phyloP scores from a whole-genome alignment of 2,888 invertebrate species.

The Leptinotarsa juncta region DNA sequence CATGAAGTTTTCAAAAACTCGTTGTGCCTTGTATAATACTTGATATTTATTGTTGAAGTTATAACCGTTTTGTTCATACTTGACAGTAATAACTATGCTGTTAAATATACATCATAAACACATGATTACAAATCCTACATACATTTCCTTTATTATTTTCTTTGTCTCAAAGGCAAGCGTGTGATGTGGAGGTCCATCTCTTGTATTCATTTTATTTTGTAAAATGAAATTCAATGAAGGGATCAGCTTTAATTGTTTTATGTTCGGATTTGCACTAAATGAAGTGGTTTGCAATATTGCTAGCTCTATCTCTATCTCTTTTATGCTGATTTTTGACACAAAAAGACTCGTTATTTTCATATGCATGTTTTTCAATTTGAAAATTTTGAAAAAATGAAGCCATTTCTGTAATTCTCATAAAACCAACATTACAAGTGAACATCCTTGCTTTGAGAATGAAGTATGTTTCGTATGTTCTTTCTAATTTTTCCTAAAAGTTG shows the following conservation, averaged over 20 bases:
- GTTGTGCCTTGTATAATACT: too few relatives aligned
- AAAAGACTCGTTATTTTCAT: constrained; percentile 47
- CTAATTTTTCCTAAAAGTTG: too few relatives aligned
- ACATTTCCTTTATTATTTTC: constrained; percentile 37
- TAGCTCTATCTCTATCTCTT: constrained; percentile 62
- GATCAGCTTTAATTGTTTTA: constrained; percentile 62
- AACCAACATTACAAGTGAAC: too few relatives aligned
- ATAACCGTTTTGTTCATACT: too few relatives aligned
- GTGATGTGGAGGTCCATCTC: constrained; percentile 55
- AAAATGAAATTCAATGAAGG: constrained; percentile 53
- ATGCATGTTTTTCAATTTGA: constrained; percentile 33
- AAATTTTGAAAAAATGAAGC: neutral
- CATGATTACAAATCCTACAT: constrained; percentile 6
- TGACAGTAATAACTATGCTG: too few relatives aligned
- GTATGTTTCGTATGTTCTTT: too few relatives aligned
- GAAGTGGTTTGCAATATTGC: constrained; percentile 58
- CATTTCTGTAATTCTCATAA: too few relatives aligned
- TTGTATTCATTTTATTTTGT: constrained; percentile 39
- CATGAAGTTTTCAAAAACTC: too few relatives aligned
- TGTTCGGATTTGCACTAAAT: constrained; percentile 62
- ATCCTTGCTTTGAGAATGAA: too few relatives aligned
- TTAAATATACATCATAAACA: constrained; percentile 14
- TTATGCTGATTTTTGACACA: constrained; percentile 60
- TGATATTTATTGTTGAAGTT: too few relatives aligned
- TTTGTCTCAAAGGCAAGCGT: constrained; percentile 54